A percentile compares a stretch with the other conserved stretches of the same genome.
Evolutionary conservation across 2,888 invertebrate genomes (phyloP).

Genomic region (Mycalesis mineus): DNA sequence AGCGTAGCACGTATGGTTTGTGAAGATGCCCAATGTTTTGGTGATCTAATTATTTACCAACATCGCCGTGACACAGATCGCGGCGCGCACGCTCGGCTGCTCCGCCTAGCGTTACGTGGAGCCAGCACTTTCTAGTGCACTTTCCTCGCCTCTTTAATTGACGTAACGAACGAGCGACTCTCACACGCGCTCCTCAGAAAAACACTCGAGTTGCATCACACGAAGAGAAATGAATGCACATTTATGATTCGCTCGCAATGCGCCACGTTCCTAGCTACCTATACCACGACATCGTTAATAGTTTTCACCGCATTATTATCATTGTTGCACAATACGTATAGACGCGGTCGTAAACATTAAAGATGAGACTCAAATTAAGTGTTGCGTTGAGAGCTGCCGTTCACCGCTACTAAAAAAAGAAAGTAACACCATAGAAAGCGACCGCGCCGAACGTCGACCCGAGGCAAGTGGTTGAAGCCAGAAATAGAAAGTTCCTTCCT

Average conservation of each 20-base stretch:
- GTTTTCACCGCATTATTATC: slow-evolving; percentile 11
- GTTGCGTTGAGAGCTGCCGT: slow-evolving; percentile 44
- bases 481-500: slow-evolving; percentile 75
- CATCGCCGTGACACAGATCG: slow-evolving; percentile 64
- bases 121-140: slow-evolving; percentile 69
- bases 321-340: slow-evolving; percentile 6
- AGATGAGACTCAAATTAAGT: slow-evolving; percentile 41
- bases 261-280: slow-evolving; percentile 16
- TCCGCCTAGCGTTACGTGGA: slow-evolving; percentile 53
- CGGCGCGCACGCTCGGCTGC: slow-evolving; percentile 36
- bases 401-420: slow-evolving; percentile 64
- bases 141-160: slow-evolving; percentile 73
- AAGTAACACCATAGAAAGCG: slow-evolving; percentile 75
- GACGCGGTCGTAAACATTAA: slow-evolving; percentile 25
- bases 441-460: slow-evolving; percentile 67
- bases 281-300: slow-evolving; percentile 10
- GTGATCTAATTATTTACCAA: slow-evolving; percentile 60
- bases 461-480: slow-evolving; percentile 60
- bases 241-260: slow-evolving; percentile 53
- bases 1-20: slow-evolving; percentile 34
- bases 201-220: slow-evolving; percentile 71
- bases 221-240: slow-evolving; percentile 74
- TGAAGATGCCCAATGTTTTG: slow-evolving; percentile 31
- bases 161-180: slow-evolving; percentile 73
- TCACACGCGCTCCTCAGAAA: slow-evolving; percentile 68